Evolutionary conservation across 2,113 vertebrate species (phyloP).

Genomic region (Toxotes jaculatrix): DNA sequence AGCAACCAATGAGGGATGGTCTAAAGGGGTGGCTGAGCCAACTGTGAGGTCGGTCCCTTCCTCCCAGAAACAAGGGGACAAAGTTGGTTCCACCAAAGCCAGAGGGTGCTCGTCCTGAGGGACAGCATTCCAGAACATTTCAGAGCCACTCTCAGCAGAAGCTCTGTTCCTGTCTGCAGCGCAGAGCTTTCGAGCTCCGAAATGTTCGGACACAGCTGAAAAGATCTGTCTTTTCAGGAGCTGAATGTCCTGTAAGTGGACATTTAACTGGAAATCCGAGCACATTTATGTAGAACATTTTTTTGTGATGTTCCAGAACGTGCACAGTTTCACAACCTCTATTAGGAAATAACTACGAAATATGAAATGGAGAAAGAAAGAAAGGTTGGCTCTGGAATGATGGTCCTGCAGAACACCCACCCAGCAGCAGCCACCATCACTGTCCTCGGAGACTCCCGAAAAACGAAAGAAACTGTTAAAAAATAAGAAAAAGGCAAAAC

Average conservation of each 20-base stretch:
- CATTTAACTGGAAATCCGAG: too few relatives aligned
- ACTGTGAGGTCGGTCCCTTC: slow-evolving; percentile 52
- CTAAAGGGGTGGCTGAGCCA: slow-evolving; percentile 36
- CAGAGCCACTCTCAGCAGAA: not conserved
- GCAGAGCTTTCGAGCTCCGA: not conserved
- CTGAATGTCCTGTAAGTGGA: too few relatives aligned
- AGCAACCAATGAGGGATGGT: slow-evolving; percentile 59
- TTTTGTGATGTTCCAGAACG: not conserved
- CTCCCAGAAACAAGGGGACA: slow-evolving; percentile 45
- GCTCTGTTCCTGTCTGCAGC: not conserved
- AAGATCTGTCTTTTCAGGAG: too few relatives aligned
- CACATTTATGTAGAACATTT: not conserved
- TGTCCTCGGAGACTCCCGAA: slow-evolving; percentile 77
- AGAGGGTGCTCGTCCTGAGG: slow-evolving; percentile 12
- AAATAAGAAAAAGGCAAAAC: slow-evolving; percentile 69
- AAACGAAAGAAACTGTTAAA: slow-evolving; percentile 70
- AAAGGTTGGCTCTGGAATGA: slow-evolving; percentile 40
- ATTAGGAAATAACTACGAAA: not conserved
- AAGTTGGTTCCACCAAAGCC: slow-evolving; percentile 27
- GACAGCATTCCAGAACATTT: slow-evolving; percentile 2
- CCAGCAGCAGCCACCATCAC: slow-evolving; percentile 66
- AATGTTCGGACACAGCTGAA: not conserved
- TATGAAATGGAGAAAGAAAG: accelerated
- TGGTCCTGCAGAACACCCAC: slow-evolving; percentile 48
- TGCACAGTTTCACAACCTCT: slow-evolving; percentile 12